phyloP scores from a whole-genome alignment of 2,888 invertebrate genomes.

The Epinotia brunnichana region DNA sequence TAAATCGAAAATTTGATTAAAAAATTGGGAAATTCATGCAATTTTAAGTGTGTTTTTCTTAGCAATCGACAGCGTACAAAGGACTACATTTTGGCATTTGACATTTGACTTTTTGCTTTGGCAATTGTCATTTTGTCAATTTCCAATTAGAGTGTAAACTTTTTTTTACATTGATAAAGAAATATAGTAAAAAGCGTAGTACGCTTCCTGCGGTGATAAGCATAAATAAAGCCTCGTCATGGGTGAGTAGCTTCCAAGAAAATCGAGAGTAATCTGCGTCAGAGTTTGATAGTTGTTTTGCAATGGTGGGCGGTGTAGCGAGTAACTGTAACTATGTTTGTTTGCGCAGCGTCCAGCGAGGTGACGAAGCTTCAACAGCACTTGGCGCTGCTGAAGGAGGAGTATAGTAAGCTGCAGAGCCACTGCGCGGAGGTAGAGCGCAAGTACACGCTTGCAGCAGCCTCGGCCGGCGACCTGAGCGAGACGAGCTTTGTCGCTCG shows the following conservation, averaged over 20 bases:
- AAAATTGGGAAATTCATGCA: background rate
- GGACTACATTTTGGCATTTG: slow-evolving; percentile 26
- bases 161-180: slow-evolving; percentile 54
- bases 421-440: slow-evolving; percentile 91
- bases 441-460: slow-evolving; percentile 91
- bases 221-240: slow-evolving; percentile 62
- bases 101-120: slow-evolving; percentile 40
- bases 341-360: slow-evolving; percentile 83
- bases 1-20: background rate
- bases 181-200: slow-evolving; percentile 54
- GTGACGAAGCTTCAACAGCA: slow-evolving; percentile 91
- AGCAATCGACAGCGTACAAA: slow-evolving; percentile 14
- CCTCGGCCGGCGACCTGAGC: slow-evolving; percentile 85
- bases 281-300: slow-evolving; percentile 53
- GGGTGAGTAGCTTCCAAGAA: slow-evolving; percentile 69
- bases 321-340: slow-evolving; percentile 55
- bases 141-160: slow-evolving; percentile 54
- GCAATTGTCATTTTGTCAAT: slow-evolving; percentile 60
- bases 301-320: slow-evolving; percentile 72
- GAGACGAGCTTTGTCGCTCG: slow-evolving; percentile 93
- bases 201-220: slow-evolving; percentile 50
- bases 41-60: background rate
- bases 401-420: slow-evolving; percentile 94
- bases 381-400: slow-evolving; percentile 92
- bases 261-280: slow-evolving; percentile 50